A percentile compares a stretch with the other conserved stretches of the same genome.
Conservation (phyloP, 2,797 vertebrate species). For the Hypotaenidia okinawae region DNA sequence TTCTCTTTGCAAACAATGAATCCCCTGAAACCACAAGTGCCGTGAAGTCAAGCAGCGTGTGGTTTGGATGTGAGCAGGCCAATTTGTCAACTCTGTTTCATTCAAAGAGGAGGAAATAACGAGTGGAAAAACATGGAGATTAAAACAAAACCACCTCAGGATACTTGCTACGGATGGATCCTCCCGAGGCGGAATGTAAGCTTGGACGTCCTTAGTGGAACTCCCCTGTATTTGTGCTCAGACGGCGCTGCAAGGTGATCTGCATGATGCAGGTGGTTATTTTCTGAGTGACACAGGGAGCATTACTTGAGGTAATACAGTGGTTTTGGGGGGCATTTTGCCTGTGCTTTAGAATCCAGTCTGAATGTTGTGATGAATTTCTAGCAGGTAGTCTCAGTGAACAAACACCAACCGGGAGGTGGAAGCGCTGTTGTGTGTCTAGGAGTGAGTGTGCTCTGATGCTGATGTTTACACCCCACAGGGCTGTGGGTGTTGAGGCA, state of each 20-base stretch:
- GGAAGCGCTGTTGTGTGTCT: not conserved
- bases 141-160: conserved; percentile 13
- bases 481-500: not conserved
- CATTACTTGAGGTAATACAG: conserved; percentile 31
- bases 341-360: conserved; percentile 46
- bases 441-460: not conserved
- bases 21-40: conserved; percentile 65
- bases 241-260: not conserved
- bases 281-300: conserved; percentile 29
- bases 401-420: not conserved
- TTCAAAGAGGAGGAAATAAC: conserved; percentile 60
- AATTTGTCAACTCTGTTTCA: conserved; percentile 68
- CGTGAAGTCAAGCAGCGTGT: conserved; percentile 63
- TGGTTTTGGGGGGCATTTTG: conserved; percentile 48
- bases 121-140: conserved; percentile 58
- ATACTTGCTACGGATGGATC: conserved; percentile 12
- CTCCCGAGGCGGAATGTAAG: conserved; percentile 5
- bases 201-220: not conserved
- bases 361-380: conserved; percentile 61
- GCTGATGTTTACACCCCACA: not conserved
- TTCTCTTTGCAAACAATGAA: conserved; percentile 66
- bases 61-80: conserved; percentile 51
- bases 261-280: not conserved
- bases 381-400: conserved; percentile 33
- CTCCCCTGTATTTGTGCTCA: not conserved